Evolutionary conservation across 2,797 vertebrate species (phyloP), one percentile per base, ranked within the genome.

Genomic region (Synanceia verrucosa): DNA sequence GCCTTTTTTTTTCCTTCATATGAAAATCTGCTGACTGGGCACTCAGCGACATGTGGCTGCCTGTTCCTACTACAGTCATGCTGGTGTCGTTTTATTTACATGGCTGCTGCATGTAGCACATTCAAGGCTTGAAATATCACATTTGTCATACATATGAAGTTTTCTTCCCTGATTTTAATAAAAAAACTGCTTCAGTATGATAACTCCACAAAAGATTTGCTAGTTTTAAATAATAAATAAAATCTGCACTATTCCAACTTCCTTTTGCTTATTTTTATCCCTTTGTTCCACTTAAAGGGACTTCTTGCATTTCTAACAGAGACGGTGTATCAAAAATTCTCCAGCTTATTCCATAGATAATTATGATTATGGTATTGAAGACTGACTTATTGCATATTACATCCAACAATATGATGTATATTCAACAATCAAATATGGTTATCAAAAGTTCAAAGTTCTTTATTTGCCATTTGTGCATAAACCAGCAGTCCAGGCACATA

Each of bases 331-430:
- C 19, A 39, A 19, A 48, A 31, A 31, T 13, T 9, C 46, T 28
- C 5, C 16, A 36, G 14, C 36, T 44, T 26, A 52, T 68, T 68
- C 21, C 39, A 62, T 19, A 60, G 26, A 64, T 64, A 46, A 74
- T 56, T 53, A 47, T 50, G n/a, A n/a, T n/a, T n/a, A n/a, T n/a
- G n/a, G n/a, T n/a, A n/a, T n/a, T n/a, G n/a, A n/a, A n/a, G n/a
- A 53, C 47, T 31, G 11, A 24, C 51, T 4, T 5, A 26, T 29
- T 29, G 4, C n/a, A 61, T 36, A 28, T 47, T 14, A 13, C 2
- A 13, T 14, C n/a, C 28, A 29, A 29, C 6, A 29, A 29, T 29
- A 6, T 29, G 28, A 19, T 14, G 31, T 19, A 28, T 9, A 33
- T 28, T 61, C 12, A 48, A 9, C 3, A 50, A 14, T 37, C 19